A percentile compares a stretch with the other conserved stretches of the same genome.
These are phyloP conservation scores for Pseudoips prasinana DNA, from an alignment of 2,888 invertebrate genomes.

Conservation along the genomic window DNA sequence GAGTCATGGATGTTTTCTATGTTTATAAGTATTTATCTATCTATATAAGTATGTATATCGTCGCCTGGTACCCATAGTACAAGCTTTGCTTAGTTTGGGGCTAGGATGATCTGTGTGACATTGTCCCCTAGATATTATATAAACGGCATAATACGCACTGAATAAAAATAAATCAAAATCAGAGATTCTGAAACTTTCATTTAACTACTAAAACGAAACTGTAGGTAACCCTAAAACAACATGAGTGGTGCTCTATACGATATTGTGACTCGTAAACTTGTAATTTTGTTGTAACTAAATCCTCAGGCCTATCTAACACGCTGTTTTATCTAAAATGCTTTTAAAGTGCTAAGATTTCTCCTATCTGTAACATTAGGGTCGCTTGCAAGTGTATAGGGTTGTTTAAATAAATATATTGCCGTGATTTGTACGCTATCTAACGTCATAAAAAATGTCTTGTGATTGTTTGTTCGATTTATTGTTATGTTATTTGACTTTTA, in stretches of 20 bases:
- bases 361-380: constrained; percentile 45
- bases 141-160: too few species aligned
- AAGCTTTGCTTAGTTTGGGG: too few species aligned
- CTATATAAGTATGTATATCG: too few species aligned
- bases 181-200: too few species aligned
- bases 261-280: constrained; percentile 71
- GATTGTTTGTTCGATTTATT: constrained; percentile 60
- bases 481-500: constrained; percentile 37
- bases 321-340: constrained; percentile 70
- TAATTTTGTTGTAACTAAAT: constrained; percentile 73
- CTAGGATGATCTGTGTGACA: too few species aligned
- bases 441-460: constrained; percentile 64
- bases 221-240: constrained; percentile 37
- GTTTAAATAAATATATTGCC: constrained; percentile 58
- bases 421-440: constrained; percentile 62
- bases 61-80: too few species aligned
- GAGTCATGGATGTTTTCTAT: too few species aligned
- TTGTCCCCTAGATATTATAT: too few species aligned
- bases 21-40: too few species aligned
- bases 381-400: constrained; percentile 39
- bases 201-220: too few species aligned
- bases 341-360: constrained; percentile 63
- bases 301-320: constrained; percentile 56
- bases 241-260: constrained; percentile 54
- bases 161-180: too few species aligned